Evolutionary conservation across 2,113 vertebrate species (phyloP), one percentile per base, ranked within the genome.

Genomic region (Gymnorhina tibicen): DNA sequence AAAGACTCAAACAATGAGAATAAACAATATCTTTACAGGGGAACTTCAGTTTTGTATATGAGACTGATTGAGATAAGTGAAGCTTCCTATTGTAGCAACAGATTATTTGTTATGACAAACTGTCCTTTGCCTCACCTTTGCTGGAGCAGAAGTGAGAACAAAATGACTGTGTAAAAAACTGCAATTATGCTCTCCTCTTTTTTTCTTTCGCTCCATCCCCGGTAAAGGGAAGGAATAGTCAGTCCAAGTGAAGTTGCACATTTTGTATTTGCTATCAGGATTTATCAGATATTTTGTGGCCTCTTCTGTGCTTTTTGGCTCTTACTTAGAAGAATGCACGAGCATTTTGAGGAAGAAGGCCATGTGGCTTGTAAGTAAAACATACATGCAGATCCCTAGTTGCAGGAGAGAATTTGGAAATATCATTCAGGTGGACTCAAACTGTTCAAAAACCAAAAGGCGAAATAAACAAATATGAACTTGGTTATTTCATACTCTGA

Each of bases 391-490:
- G 24, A 33, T 83, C 11, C 11, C 17, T 77, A n/a, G 37, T 80
- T 56, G 27, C 20, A 86, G 64, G 22, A 30, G 67, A 77, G 33
- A 55, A 42, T 83, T 87, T 77, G 78, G 93, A 95, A 95, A 56
- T 80, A 88, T 59, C 35, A 72, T 66, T 24, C 35, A 77, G 44
- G 39, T 93, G 39, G 56, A 67, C 72, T 93, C 18, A 66, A 80
- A 83, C 60, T 42, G 42, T 44, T 93, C 55, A 59, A 59, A 90
- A 95, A 80, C 7, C 26, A 88, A 86, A 95, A 90, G 26, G 24
- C 47, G 85, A 96, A 93, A n/a, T 74, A 90, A 89, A 85, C 42
- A 93, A 93, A 89, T 46, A 81, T 39, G 39, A 91, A 74, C 39
- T 55, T 42, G 6, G 15, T 81, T 95, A 70, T 93, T 96, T 91